phyloP scores from a whole-genome alignment of 23 tunicate genomes.

The Clavelina lepadiformis region DNA sequence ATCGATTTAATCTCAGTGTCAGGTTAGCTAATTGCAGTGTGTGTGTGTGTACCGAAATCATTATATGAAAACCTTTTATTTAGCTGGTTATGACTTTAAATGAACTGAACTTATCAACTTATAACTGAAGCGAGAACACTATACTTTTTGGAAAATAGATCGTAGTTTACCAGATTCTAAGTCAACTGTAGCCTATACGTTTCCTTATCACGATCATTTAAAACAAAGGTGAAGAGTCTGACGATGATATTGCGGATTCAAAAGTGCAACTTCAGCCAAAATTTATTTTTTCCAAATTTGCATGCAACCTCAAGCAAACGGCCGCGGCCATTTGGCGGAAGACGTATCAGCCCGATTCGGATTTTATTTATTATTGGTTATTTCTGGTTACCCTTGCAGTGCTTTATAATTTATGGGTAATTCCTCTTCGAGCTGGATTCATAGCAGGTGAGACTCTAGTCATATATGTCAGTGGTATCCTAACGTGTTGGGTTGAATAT shows the following conservation, averaged over 20 bases:
- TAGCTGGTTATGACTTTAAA: neutral
- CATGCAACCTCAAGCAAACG: neutral
- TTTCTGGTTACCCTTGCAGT: constrained; percentile 24
- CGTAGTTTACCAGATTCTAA: too few species aligned
- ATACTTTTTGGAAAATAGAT: too few species aligned
- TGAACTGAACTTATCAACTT: neutral
- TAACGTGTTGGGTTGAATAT: too few species aligned
- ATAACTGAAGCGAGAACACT: too few species aligned
- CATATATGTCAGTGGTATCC: too few species aligned
- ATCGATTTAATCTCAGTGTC: too few species aligned
- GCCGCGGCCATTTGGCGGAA: constrained; percentile 25
- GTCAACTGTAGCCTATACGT: too few species aligned
- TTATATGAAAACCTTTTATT: too few species aligned
- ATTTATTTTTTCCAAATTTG: neutral
- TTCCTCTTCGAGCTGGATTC: constrained; percentile 59
- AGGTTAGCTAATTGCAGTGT: too few species aligned
- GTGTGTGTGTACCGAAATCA: neutral
- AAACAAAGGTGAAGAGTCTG: constrained; percentile 2
- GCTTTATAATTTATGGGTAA: constrained; percentile 59
- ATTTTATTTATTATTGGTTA: constrained; percentile 50
- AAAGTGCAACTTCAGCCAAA: neutral
- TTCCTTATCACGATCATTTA: neutral
- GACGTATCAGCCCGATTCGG: constrained; percentile 42
- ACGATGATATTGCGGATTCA: neutral
- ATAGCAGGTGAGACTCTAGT: constrained; percentile 28